Evolutionary conservation across 2,113 vertebrate species (phyloP), one percentile per base, ranked within the genome.

Genomic region (Corythoichthys intestinalis): DNA sequence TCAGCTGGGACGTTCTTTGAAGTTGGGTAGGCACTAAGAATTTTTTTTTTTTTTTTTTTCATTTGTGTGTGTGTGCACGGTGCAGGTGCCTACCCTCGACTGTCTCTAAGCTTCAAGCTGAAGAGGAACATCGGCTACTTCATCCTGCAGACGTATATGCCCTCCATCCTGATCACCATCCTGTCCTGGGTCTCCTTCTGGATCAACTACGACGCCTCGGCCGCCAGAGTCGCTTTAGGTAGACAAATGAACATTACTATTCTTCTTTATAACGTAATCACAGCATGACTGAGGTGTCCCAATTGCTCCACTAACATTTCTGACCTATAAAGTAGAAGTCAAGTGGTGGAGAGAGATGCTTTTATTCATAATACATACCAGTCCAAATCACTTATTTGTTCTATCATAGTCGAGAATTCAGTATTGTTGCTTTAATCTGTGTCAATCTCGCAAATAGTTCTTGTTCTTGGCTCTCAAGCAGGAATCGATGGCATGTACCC

Each of bases 111-210:
- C 88, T 99, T 99, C 85, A 97, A 95, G 79, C 87, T 99, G 86
- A 98, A 97, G 89, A 94, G 96, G 79, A 99, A 98, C 86, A 98
- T 98, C n/a, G 97, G 97, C 37, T 99, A 99, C 88, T 98, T 99
- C 91, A 98, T 98, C 84, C 93, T 98, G 69, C 97, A 98, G 92
- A 99, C 97, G 2, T 98, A 99, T 88, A 99, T 99, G 97, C 97
- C 97, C 85, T 98, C 97, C 66, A 98, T 96, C 82, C 92, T 99
- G 85, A 99, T 99, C 88, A 99, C 96, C 69, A 99, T 99, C 88
- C 91, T 99, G 69, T 99, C 97, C 60, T 99, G 96, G 96, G 97
- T 99, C 70, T 98, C 97, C 48, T 98, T 98, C 92, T 99, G 97
- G 97, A 98, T 99, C 87, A 98, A 98, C 88, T 99, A 99, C 9